These are phyloP conservation scores for Percopsis transmontana DNA, from an alignment of 2,113 vertebrate genomes.

Conservation along the genomic window DNA sequence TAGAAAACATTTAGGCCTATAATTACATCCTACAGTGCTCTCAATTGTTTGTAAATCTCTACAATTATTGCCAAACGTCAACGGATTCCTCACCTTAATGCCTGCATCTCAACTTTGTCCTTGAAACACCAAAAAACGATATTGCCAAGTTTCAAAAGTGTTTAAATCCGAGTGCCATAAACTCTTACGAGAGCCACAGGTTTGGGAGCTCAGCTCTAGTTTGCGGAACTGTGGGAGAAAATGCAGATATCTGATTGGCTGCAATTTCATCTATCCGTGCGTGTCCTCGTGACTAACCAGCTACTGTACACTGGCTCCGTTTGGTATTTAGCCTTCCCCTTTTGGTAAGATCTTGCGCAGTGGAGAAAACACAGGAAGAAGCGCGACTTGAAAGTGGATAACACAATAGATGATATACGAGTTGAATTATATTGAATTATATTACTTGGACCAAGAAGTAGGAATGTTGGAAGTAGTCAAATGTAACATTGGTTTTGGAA, in stretches of 20 bases:
- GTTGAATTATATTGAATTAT: no score
- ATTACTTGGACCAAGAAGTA: no score
- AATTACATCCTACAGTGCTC: no score
- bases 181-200: not conserved
- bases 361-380: no score
- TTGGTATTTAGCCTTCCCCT: not conserved
- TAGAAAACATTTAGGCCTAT: no score
- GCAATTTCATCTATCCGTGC: constrained; percentile 30
- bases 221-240: constrained; percentile 12
- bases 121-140: no score
- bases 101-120: constrained; percentile 29
- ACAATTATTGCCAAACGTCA: not conserved
- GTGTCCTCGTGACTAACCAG: accelerated
- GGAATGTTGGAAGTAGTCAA: no score
- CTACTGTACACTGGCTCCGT: not conserved
- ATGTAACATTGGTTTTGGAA: no score
- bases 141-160: not conserved
- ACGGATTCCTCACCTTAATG: constrained; percentile 38
- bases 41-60: no score
- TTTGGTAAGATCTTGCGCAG: not conserved
- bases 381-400: no score
- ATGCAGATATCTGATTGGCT: not conserved
- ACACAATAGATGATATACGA: no score
- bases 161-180: not conserved
- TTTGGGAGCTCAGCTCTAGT: accelerated